Evolutionary conservation across 2,113 vertebrate species (phyloP).

Genomic region (Elachura formosa): DNA sequence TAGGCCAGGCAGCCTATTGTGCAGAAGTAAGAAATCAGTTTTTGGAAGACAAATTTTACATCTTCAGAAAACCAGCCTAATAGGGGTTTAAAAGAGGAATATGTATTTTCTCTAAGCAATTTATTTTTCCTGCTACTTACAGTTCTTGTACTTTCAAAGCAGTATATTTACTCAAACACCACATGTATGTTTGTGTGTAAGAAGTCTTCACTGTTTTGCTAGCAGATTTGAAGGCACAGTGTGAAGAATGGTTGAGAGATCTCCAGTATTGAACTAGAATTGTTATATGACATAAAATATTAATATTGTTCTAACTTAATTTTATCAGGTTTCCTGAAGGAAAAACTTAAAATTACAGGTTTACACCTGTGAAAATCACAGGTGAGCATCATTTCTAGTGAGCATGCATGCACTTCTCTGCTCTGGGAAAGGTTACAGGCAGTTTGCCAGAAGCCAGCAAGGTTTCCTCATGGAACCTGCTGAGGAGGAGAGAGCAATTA

Average conservation of each 20-base stretch:
- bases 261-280: neutral
- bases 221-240: neutral
- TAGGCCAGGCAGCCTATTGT: neutral
- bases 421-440: neutral
- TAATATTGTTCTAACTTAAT: neutral
- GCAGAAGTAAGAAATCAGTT: neutral
- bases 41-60: neutral
- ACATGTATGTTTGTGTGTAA: fast-evolving
- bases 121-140: neutral
- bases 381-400: neutral
- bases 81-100: neutral
- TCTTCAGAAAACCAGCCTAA: neutral
- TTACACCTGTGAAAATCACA: neutral
- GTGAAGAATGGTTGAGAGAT: neutral
- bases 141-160: neutral
- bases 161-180: neutral
- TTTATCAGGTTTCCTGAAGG: neutral
- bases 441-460: neutral
- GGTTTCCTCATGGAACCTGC: neutral
- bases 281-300: neutral
- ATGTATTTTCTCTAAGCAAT: neutral
- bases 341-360: neutral
- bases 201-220: neutral
- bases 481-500: neutral
- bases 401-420: fast-evolving